Conservation (phyloP, 2,113 vertebrate species). For the Acinonyx jubatus region DNA sequence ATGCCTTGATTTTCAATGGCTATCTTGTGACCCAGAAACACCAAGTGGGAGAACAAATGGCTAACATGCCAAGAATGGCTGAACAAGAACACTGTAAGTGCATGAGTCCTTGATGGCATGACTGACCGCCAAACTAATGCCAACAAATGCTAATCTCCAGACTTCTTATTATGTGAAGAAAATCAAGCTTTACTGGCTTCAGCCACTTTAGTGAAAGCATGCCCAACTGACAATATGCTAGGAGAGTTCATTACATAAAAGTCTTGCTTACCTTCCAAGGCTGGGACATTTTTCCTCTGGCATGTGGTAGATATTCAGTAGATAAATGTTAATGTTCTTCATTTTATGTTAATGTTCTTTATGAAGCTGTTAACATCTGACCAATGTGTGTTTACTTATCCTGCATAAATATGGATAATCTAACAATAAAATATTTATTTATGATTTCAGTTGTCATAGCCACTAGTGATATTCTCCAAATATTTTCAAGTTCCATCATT, state of each 20-base stretch:
- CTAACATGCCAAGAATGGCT: background rate
- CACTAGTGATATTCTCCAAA: background rate
- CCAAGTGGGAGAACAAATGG: background rate
- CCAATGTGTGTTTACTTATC: background rate
- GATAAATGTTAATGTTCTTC: background rate
- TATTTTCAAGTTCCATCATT: background rate
- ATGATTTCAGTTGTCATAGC: background rate
- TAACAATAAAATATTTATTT: background rate
- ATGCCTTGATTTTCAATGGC: background rate
- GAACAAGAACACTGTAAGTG: background rate
- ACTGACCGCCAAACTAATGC: background rate
- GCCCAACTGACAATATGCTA: background rate
- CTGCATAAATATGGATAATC: background rate
- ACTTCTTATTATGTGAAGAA: background rate
- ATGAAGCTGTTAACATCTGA: background rate
- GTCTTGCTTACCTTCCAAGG: background rate
- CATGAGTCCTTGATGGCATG: background rate
- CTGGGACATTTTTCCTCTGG: background rate
- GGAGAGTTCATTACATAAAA: background rate
- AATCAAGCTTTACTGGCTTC: background rate
- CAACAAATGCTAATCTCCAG: background rate
- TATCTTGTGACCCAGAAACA: background rate
- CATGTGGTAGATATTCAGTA: background rate
- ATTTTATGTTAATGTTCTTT: background rate
- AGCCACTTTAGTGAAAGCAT: background rate